These are phyloP conservation scores for Halcyon malimbica DNA, from an alignment of 2,113 vertebrate genomes.

Conservation along the genomic window DNA sequence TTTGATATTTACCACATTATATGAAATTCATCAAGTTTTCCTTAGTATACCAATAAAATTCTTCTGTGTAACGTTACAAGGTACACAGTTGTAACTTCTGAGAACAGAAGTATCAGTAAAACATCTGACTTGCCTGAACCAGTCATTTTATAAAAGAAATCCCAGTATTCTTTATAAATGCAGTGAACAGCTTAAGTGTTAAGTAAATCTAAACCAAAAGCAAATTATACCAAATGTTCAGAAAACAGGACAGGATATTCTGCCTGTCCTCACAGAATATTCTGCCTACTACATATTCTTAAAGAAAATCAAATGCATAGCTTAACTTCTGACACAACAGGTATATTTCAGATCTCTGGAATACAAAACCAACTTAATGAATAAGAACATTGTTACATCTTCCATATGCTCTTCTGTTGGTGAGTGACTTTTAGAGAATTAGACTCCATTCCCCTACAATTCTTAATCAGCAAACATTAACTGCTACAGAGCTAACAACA, in stretches of 20 bases:
- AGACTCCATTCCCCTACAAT: neutral
- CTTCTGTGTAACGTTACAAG: neutral
- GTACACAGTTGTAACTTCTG: conserved; percentile 3
- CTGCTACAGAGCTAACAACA: neutral
- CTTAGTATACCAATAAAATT: conserved; percentile 8
- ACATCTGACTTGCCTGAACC: neutral
- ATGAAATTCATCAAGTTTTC: neutral
- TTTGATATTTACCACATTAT: conserved; percentile 1
- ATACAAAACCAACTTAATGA: neutral
- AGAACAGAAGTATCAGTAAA: conserved; percentile 4
- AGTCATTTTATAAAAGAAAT: neutral
- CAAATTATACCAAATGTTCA: neutral
- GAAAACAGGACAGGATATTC: neutral
- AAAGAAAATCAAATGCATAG: conserved; percentile 1
- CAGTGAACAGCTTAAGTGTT: neutral
- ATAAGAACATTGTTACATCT: neutral
- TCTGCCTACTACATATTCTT: neutral
- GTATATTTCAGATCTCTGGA: neutral
- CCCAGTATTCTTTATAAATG: neutral
- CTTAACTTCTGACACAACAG: neutral
- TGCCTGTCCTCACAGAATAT: no score
- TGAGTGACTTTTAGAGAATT: neutral
- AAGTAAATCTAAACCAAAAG: neutral
- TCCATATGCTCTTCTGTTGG: neutral
- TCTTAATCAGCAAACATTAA: neutral